Evolutionary conservation across 1,140 invertebrate genomes (phyloP).

Genomic region (Panagrolaimus sp.): DNA sequence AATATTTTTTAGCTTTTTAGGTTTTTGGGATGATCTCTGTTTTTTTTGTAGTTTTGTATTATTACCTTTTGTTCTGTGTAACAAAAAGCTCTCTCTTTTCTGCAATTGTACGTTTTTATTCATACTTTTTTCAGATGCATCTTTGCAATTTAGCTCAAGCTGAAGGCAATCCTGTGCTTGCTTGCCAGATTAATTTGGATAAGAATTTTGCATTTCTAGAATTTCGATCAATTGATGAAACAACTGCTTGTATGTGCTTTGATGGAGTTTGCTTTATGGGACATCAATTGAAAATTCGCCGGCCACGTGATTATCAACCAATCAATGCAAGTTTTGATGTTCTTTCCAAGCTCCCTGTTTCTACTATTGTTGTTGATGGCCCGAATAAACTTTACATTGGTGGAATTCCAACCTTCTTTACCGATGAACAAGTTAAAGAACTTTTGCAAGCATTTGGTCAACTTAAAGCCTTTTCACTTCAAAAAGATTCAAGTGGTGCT

Average conservation of each 20-base stretch:
- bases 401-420: conserved; percentile 95
- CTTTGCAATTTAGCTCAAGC: conserved; percentile 92
- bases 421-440: conserved; percentile 96
- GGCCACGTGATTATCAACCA: conserved; percentile 97
- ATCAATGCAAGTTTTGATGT: conserved; percentile 64
- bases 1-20: too few relatives aligned
- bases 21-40: too few relatives aligned
- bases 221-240: conserved; percentile 96
- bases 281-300: conserved; percentile 93
- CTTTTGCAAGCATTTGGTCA: conserved; percentile 89
- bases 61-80: too few relatives aligned
- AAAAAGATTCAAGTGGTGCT: conserved; percentile 92
- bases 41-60: too few relatives aligned
- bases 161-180: conserved; percentile 93
- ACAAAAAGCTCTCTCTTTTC: too few relatives aligned
- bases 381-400: conserved; percentile 97
- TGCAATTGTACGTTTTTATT: too few relatives aligned
- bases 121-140: conserved; percentile 70
- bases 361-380: conserved; percentile 86
- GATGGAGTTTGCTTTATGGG: conserved; percentile 99
- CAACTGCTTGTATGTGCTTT: conserved; percentile 99
- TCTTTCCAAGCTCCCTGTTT: conserved; percentile 64
- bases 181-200: conserved; percentile 97
- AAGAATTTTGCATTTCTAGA: conserved; percentile 99
- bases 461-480: conserved; percentile 91